These are phyloP conservation scores for Aphaenogaster rudis DNA, from an alignment of 1,140 invertebrate species.

Conservation along the genomic window DNA sequence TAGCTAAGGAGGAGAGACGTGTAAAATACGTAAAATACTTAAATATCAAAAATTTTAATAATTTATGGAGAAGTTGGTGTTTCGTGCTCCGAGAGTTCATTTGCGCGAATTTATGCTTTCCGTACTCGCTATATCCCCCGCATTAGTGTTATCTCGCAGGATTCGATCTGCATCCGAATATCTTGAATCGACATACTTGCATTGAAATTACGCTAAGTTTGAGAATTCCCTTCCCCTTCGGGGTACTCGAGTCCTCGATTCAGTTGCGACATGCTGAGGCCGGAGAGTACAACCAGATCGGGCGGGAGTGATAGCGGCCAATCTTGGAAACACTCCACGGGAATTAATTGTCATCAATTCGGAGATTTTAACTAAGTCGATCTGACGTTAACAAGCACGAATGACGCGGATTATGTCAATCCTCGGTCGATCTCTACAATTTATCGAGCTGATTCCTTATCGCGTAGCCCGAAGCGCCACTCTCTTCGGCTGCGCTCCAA, in stretches of 20 bases:
- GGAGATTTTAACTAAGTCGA: slow-evolving; percentile 49
- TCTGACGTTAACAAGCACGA: slow-evolving; percentile 41
- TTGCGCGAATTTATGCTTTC: slow-evolving; percentile 21
- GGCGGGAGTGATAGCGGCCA: slow-evolving; percentile 14
- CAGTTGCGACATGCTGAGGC: neutral
- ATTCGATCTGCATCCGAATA: slow-evolving; percentile 28
- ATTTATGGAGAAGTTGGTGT: neutral
- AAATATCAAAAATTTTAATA: slow-evolving; percentile 27
- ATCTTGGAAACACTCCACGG: slow-evolving; percentile 28
- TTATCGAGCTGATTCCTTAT: slow-evolving; percentile 23
- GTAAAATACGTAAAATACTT: slow-evolving; percentile 35
- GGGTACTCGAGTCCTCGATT: neutral
- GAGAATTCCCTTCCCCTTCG: neutral
- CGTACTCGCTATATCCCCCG: neutral
- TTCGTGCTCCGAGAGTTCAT: neutral
- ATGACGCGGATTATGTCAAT: slow-evolving; percentile 41
- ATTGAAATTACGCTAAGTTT: slow-evolving; percentile 18
- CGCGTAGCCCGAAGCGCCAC: neutral
- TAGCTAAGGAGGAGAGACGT: neutral
- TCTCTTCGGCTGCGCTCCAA: neutral
- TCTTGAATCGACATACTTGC: slow-evolving; percentile 7
- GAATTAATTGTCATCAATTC: slow-evolving; percentile 54
- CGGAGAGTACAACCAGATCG: neutral
- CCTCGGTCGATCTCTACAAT: slow-evolving; percentile 12
- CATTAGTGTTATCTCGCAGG: neutral